Conservation (phyloP, 2,797 vertebrate species). For the Dallia pectoralis region DNA sequence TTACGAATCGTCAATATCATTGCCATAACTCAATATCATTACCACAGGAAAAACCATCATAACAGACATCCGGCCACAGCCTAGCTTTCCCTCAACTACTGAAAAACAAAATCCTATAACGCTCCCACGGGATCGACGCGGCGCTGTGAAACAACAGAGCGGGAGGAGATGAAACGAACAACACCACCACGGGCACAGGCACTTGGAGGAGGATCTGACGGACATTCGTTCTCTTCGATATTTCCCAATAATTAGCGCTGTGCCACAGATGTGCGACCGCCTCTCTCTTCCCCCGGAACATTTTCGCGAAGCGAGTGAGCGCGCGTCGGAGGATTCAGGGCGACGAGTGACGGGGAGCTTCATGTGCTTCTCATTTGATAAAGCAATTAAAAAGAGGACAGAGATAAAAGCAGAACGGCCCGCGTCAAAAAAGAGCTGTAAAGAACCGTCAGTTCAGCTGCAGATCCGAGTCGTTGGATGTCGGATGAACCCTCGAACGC, state of each 20-base stretch:
- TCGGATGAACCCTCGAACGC: not conserved
- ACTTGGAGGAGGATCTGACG: slow-evolving; percentile 79
- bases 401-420: slow-evolving; percentile 25
- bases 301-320: slow-evolving; percentile 46
- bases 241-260: slow-evolving; percentile 79
- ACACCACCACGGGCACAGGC: slow-evolving; percentile 68
- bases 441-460: not conserved
- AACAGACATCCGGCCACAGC: slow-evolving; percentile 1
- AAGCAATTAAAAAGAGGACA: slow-evolving; percentile 46
- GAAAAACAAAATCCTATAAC: not conserved
- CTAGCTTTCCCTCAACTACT: not conserved
- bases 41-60: slow-evolving; percentile 21
- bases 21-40: slow-evolving; percentile 26
- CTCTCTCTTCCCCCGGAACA: slow-evolving; percentile 6
- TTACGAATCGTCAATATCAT: slow-evolving; percentile 8
- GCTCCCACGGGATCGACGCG: slow-evolving; percentile 45
- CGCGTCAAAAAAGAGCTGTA: slow-evolving; percentile 16
- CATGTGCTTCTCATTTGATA: slow-evolving; percentile 14
- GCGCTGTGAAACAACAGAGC: slow-evolving; percentile 60
- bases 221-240: slow-evolving; percentile 56
- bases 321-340: slow-evolving; percentile 41
- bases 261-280: slow-evolving; percentile 73
- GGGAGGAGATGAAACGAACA: slow-evolving; percentile 68
- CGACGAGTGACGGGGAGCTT: slow-evolving; percentile 52
- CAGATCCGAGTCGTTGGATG: not conserved